Conservation (phyloP, 30 jellyfish, hydroid and myxozoan species). For the Aurelia coerulea region DNA sequence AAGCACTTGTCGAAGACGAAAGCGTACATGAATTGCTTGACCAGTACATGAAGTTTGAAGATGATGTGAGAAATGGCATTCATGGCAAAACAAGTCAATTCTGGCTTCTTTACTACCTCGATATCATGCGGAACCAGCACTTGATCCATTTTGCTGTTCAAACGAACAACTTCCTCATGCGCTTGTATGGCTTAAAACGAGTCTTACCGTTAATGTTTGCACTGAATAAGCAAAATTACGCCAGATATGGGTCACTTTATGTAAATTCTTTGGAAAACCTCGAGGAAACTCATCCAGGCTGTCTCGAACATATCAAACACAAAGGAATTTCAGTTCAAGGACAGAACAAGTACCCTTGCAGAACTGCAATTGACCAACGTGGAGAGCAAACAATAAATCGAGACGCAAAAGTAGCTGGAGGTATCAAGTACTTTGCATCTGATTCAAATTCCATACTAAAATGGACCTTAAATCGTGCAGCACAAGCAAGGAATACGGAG, state of each 20-base stretch:
- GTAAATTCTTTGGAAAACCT: background rate
- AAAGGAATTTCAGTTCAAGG: conserved; percentile 28
- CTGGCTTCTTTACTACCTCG: conserved; percentile 32
- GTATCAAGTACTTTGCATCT: conserved; percentile 37
- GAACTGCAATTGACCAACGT: conserved; percentile 49
- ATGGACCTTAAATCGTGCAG: conserved; percentile 44
- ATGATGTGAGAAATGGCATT: conserved; percentile 14
- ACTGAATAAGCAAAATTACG: conserved; percentile 24
- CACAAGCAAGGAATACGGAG: conserved; percentile 40
- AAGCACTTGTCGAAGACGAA: conserved; percentile 24
- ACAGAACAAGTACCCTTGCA: conserved; percentile 5
- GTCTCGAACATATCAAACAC: background rate
- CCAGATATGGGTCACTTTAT: conserved; percentile 25
- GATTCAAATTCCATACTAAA: conserved; percentile 17
- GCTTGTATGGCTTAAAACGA: conserved; percentile 23
- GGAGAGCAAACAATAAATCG: conserved; percentile 59
- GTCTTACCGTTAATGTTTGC: background rate
- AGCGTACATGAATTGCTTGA: conserved; percentile 24
- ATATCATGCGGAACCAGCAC: conserved; percentile 23
- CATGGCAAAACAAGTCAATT: conserved; percentile 26
- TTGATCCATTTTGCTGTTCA: conserved; percentile 12
- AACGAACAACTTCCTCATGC: conserved; percentile 12
- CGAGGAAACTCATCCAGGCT: conserved; percentile 25
- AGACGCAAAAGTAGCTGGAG: conserved; percentile 60
- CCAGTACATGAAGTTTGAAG: conserved; percentile 18